Base-by-base conservation (phyloP, 2,888 invertebrate genomes). In the Bimastos eiseni region DNA sequence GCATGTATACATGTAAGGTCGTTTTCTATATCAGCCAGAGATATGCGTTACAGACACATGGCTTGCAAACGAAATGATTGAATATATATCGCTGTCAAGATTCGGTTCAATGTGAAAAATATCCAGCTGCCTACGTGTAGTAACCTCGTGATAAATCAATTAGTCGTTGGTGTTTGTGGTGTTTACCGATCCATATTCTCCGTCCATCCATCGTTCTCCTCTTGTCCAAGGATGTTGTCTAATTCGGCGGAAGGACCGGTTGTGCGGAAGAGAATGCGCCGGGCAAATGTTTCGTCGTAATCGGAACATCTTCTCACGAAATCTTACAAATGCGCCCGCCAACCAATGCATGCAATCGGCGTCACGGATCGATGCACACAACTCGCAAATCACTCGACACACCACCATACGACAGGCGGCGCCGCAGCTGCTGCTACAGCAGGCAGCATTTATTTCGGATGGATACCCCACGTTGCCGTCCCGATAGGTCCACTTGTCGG, bases 131-230 rank as follows among this genome's bases (percentile, higher is more conserved):
- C n/a, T 70, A 8, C 70, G 70, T 70, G 8, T 30, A n/a, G 70
- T 70, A 70, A 11, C n/a, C 30, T 70, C n/a, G 70, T 70, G 70
- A 70, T n/a, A 70, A 70, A 70, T 70, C 70, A 70, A 70, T 70
- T 70, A 70, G 6, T 17, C 70, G 70, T 49, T 70, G 17, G 30
- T 70, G 70, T 30, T 0, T 70, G n/a, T 70, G 70, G 70, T 70
- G 70, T 70, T 70, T 70, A 70, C 70, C 70, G 70, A 70, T 70
- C 30, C 70, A 70, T 70, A 70, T 70, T 70, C 70, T 70, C 70
- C 70, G 5, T 70, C 70, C 70, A 70, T 70, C 17, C 70, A 70
- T 70, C 70, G 70, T n/a, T 70, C 30, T 70, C 70, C 70, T n/a
- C 70, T 70, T 70, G n/a, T 70, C 70, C n/a, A 70, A n/a, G n/a